Base-by-base conservation (phyloP, 1,140 invertebrate genomes). In the Eupristina koningsbergeri region DNA sequence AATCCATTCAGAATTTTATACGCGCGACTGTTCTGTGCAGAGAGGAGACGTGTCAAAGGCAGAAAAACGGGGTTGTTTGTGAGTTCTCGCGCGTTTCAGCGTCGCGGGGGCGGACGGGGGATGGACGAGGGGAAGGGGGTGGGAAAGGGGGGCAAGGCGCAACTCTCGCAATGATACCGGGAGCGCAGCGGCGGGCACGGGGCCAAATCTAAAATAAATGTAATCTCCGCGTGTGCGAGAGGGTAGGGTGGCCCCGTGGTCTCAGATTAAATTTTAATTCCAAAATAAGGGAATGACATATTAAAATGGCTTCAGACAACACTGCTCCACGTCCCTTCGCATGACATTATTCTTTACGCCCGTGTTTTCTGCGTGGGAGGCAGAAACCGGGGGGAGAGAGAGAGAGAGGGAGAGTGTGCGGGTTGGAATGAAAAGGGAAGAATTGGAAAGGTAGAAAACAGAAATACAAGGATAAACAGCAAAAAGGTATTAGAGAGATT, bases 201-300 rank as follows among this genome's bases (percentile, higher is more conserved):
- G 85, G 89, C 86, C 88, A 90, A 86, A 86, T 86, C 85, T 84
- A 87, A 90, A 90, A 90, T 90, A 88, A 86, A 88, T 88, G 88
- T 89, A 89, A 91, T 91, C 89, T 88, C 84, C 78, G 75, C 82
- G 76, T 84, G 13, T 45, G 41, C 50, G 13, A 17, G 34, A 34
- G 36, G 17, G 79, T n/a, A 67, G 81, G 67, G 67, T 26, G 7
- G n/a, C n/a, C n/a, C 36, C 73, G 26, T 81, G 82, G 41, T 78
- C 83, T 41, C 71, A 88, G 88, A 91, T 92, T 92, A 91, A 91
- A 92, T 89, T 92, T 92, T 92, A 91, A 92, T 92, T 91, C 89
- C 88, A 88, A 89, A 91, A 91, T 90, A 91, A 91, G 89, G 89
- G 89, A 79, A 90, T 90, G 89, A 92, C 90, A 90, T 91, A 91